Conservation (phyloP, 1,140 invertebrate species). For the Ips nitidus region DNA sequence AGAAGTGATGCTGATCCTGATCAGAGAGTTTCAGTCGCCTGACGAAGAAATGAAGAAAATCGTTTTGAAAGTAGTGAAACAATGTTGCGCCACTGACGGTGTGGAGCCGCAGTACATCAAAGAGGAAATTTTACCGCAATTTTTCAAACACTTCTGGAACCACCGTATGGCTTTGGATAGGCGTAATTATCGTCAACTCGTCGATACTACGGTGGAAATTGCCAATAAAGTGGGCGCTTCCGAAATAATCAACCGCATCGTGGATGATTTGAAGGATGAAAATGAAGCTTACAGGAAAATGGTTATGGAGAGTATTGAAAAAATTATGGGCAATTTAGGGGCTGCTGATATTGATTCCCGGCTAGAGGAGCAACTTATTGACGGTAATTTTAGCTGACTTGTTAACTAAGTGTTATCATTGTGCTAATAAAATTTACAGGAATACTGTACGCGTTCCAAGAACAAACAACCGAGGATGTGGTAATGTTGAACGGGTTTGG, state of each 20-base stretch:
- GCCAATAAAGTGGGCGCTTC: slow-evolving; percentile 99
- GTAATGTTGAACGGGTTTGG: slow-evolving; percentile 99
- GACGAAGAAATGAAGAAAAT: slow-evolving; percentile 99
- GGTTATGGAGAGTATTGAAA: slow-evolving; percentile 99
- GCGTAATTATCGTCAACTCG: slow-evolving; percentile 95
- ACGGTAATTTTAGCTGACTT: slow-evolving; percentile 61
- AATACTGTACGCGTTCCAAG: slow-evolving; percentile 98
- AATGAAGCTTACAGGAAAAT: slow-evolving; percentile 99
- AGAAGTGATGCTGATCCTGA: slow-evolving; percentile 99
- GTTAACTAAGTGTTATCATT: neutral
- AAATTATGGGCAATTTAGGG: slow-evolving; percentile 96
- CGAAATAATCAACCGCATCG: slow-evolving; percentile 97
- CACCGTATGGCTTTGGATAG: slow-evolving; percentile 98
- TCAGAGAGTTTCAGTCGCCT: slow-evolving; percentile 98
- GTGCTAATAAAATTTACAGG: slow-evolving; percentile 15
- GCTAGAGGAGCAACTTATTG: slow-evolving; percentile 97
- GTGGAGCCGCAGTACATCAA: slow-evolving; percentile 99
- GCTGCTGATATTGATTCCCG: slow-evolving; percentile 97
- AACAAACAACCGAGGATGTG: slow-evolving; percentile 99
- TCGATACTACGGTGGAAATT: slow-evolving; percentile 99
- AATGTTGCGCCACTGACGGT: slow-evolving; percentile 99
- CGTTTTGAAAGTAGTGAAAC: slow-evolving; percentile 99
- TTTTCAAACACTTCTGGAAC: slow-evolving; percentile 99
- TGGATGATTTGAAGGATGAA: slow-evolving; percentile 99
- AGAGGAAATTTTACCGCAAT: slow-evolving; percentile 97